Evolutionary conservation across 2,888 invertebrate species (phyloP).

Genomic region (Steinernema carpocapsae): DNA sequence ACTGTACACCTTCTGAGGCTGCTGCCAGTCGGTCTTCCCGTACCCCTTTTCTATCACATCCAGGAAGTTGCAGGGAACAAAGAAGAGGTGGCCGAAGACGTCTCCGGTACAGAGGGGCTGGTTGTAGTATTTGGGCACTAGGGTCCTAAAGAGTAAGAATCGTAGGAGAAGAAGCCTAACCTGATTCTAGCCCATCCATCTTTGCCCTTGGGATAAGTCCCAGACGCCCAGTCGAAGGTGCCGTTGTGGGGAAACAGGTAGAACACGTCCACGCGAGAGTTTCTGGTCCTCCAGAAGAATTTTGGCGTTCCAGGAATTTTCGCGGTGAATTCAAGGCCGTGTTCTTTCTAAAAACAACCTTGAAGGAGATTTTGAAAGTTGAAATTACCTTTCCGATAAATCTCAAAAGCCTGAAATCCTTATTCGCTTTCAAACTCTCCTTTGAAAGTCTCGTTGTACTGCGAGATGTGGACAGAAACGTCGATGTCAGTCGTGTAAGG

Average conservation of each 20-base stretch:
- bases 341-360: background rate
- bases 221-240: conserved; percentile 18
- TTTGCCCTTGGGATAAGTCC: background rate
- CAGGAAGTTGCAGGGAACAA: conserved; percentile 22
- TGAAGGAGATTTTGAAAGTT: no score
- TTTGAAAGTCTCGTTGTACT: background rate
- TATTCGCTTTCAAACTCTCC: background rate
- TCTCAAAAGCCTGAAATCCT: background rate
- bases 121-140: background rate
- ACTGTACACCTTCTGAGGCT: background rate
- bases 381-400: conserved; percentile 12
- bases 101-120: background rate
- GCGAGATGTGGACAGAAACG: background rate
- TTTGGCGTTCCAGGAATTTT: background rate
- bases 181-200: background rate
- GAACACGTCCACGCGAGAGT: conserved; percentile 17
- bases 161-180: no score
- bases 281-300: no score
- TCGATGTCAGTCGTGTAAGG: conserved; percentile 29
- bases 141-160: background rate
- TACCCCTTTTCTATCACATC: conserved; percentile 1
- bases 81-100: conserved; percentile 9
- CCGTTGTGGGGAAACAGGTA: conserved; percentile 20
- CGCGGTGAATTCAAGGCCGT: conserved; percentile 12
- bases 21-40: background rate